phyloP scores from a whole-genome alignment of 2,113 vertebrate genomes.

The Phocoena sinus region DNA sequence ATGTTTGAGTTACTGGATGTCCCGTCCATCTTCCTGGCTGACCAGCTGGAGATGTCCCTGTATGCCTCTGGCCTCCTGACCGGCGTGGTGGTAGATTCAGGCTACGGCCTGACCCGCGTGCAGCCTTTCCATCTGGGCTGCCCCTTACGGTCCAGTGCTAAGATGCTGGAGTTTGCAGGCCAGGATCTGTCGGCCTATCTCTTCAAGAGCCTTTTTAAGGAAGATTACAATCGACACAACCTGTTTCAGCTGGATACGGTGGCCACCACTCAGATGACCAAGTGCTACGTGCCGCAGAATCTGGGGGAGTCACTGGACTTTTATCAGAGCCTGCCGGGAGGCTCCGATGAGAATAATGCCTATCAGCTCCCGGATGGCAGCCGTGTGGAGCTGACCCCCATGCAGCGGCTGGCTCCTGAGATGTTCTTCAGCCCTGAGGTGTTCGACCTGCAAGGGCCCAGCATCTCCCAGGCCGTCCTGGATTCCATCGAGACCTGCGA shows the following conservation, averaged over 20 bases:
- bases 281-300: background rate
- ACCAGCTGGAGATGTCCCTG: slow-evolving; percentile 58
- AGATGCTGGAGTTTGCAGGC: slow-evolving; percentile 2
- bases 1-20: slow-evolving; percentile 49
- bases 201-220: slow-evolving; percentile 31
- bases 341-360: accelerated
- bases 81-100: slow-evolving; percentile 26
- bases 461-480: background rate
- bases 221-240: accelerated
- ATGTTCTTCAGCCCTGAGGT: slow-evolving; percentile 35
- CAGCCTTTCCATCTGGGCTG: slow-evolving; percentile 25
- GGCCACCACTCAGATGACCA: accelerated
- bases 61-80: background rate
- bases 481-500: slow-evolving; percentile 73
- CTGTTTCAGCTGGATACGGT: background rate
- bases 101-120: slow-evolving; percentile 29
- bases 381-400: background rate
- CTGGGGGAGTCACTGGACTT: background rate
- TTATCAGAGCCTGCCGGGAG: accelerated
- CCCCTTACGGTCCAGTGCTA: accelerated
- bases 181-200: slow-evolving; percentile 17
- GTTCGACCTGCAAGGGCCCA: background rate
- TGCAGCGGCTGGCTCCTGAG: slow-evolving; percentile 40
- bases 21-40: slow-evolving; percentile 10
- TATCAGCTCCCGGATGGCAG: background rate